Conservation (phyloP, 2,888 invertebrate genomes). For the Scaptomyza polygonia region DNA sequence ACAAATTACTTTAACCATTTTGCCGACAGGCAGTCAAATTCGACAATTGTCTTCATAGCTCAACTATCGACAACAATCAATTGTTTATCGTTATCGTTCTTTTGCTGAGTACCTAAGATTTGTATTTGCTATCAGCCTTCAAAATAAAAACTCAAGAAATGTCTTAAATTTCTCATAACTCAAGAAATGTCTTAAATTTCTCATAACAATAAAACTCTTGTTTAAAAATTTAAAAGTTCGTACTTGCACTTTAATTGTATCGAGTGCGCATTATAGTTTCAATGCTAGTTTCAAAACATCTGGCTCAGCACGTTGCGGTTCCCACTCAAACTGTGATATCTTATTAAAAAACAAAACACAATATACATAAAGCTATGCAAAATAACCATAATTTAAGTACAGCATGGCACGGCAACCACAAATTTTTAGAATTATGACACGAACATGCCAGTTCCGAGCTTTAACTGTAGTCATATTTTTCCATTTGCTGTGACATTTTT, state of each 20-base stretch:
- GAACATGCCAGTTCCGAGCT: conserved; percentile 42
- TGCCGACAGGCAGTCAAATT: conserved; percentile 44
- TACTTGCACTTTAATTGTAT: not conserved
- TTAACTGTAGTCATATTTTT: conserved; percentile 48
- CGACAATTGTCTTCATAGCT: conserved; percentile 50
- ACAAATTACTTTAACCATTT: conserved; percentile 66
- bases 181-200: no score
- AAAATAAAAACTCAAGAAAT: no score
- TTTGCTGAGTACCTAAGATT: conserved; percentile 17
- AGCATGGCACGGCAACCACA: conserved; percentile 61
- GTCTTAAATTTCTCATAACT: no score
- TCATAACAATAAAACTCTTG: no score
- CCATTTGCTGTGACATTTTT: conserved; percentile 48
- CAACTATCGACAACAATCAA: conserved; percentile 42
- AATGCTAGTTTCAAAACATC: conserved; percentile 18
- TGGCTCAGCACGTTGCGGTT: conserved; percentile 38
- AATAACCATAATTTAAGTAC: conserved; percentile 53
- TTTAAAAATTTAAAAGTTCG: not conserved
- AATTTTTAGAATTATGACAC: conserved; percentile 72
- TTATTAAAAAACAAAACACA: no score
- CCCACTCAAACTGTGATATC: conserved; percentile 16
- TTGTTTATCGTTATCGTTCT: conserved; percentile 36
- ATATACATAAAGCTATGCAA: conserved; percentile 16
- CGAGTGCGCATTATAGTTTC: conserved; percentile 1
- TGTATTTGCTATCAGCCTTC: not conserved